Evolutionary conservation across 2,113 vertebrate species (phyloP).

Genomic region (Suricata suricatta): DNA sequence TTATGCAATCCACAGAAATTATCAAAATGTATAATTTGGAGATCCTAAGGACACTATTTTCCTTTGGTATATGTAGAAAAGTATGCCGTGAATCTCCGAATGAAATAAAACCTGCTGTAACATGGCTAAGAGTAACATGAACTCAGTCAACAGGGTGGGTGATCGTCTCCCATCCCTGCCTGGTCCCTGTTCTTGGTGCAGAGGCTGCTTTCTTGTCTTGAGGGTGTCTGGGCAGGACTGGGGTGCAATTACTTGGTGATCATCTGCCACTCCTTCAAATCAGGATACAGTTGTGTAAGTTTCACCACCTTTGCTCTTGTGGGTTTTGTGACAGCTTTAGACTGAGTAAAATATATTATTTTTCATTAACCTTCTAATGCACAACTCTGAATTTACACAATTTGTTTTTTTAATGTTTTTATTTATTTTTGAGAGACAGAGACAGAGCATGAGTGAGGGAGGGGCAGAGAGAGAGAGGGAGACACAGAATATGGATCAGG

Average conservation of each 20-base stretch:
- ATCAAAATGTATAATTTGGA: not conserved
- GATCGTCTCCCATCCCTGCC: not conserved
- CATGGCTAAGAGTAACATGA: not conserved
- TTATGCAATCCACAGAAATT: not conserved
- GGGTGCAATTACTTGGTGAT: not conserved
- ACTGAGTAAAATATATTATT: not conserved
- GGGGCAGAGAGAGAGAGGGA: too few species aligned
- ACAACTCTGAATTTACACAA: not conserved
- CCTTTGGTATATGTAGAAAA: not conserved
- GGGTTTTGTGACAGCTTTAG: not conserved
- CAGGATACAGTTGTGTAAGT: not conserved
- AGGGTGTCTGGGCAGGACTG: not conserved
- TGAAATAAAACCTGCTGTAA: not conserved
- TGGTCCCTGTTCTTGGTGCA: not conserved
- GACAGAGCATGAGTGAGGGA: too few species aligned
- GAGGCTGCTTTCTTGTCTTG: not conserved
- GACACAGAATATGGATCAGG: too few species aligned
- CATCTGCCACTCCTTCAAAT: not conserved
- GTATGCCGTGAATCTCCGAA: not conserved
- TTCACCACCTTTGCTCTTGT: not conserved
- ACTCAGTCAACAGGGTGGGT: not conserved
- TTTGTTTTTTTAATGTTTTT: not conserved
- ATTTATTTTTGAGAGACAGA: too few species aligned
- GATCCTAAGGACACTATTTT: not conserved
- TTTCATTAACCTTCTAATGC: not conserved